Evolutionary conservation across 2,113 vertebrate species (phyloP).

Genomic region (Nanger granti): DNA sequence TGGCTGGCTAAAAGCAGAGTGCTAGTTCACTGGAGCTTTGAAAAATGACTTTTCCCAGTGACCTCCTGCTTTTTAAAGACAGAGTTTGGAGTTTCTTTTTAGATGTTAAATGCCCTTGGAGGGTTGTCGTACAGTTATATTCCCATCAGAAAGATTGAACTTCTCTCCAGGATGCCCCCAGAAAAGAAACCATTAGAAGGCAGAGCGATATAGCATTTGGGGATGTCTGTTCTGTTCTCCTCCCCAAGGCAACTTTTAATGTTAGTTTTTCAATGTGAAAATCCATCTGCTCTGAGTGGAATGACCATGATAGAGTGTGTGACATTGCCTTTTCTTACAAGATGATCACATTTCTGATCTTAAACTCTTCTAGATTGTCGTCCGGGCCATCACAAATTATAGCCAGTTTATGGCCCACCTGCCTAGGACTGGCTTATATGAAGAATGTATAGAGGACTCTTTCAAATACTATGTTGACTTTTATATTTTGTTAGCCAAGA

Average conservation of each 20-base stretch:
- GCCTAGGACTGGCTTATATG: background rate
- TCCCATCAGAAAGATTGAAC: conserved; percentile 69
- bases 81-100: conserved; percentile 60
- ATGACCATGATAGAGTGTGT: background rate
- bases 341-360: background rate
- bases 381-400: background rate
- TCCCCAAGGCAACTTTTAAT: conserved; percentile 59
- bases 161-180: conserved; percentile 52
- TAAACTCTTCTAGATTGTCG: conserved; percentile 1
- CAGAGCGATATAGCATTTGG: conserved; percentile 36
- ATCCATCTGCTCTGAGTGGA: background rate
- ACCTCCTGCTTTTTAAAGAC: conserved; percentile 69
- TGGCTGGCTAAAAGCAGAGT: conserved; percentile 68
- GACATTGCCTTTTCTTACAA: background rate
- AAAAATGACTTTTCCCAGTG: conserved; percentile 72
- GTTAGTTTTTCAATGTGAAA: conserved; percentile 30
- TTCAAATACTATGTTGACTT: background rate
- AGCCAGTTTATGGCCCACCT: background rate
- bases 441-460: background rate
- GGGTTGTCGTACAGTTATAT: conserved; percentile 59
- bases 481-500: background rate
- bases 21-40: conserved; percentile 69
- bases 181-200: conserved; percentile 70
- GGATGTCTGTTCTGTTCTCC: conserved; percentile 47
- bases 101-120: conserved; percentile 66